These are phyloP conservation scores for Rambutsinella grinnellia DNA, from an alignment of 2,888 invertebrate genomes.

Conservation along the genomic window DNA sequence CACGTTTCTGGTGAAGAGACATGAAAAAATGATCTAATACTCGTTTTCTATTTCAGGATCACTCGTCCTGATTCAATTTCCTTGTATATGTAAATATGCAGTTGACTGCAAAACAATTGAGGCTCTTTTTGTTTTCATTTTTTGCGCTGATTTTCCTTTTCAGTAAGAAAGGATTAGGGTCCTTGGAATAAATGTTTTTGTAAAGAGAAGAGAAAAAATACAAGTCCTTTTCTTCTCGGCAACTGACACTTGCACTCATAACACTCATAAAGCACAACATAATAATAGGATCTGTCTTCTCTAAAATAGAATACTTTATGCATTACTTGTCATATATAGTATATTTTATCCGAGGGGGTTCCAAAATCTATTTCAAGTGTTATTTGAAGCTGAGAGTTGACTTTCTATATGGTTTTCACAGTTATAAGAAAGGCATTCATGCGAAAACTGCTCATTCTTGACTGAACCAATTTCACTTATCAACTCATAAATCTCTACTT, in stretches of 20 bases:
- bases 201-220: too few species aligned
- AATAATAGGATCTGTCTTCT: conserved; percentile 2
- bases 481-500: too few species aligned
- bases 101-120: conserved; percentile 19
- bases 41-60: conserved; percentile 43
- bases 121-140: conserved; percentile 11
- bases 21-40: conserved; percentile 36
- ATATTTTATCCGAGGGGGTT: too few species aligned
- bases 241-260: neutral
- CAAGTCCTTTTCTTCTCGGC: too few species aligned
- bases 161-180: too few species aligned
- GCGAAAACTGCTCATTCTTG: too few species aligned
- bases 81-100: conserved; percentile 38
- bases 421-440: too few species aligned
- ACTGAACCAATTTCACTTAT: too few species aligned
- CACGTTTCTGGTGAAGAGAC: conserved; percentile 27
- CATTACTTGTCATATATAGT: too few species aligned
- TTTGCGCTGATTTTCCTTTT: neutral
- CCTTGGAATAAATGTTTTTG: too few species aligned
- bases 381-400: neutral
- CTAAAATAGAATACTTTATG: neutral
- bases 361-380: too few species aligned
- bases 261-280: neutral
- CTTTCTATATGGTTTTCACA: conserved; percentile 5
- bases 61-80: conserved; percentile 41